These are phyloP conservation scores for Cataglyphis altisquamis DNA, from an alignment of 2,888 invertebrate genomes.

Conservation along the genomic window DNA sequence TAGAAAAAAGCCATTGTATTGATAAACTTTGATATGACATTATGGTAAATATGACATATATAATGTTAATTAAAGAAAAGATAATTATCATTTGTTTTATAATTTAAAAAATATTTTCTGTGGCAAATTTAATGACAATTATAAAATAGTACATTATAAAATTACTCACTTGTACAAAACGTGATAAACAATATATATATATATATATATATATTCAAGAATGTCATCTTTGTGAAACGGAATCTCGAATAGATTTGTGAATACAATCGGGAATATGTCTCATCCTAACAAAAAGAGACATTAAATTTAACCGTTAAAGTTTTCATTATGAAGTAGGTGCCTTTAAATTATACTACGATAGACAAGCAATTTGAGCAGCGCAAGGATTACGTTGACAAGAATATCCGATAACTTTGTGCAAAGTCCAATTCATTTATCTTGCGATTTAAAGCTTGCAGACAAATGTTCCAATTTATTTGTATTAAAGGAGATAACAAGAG, in stretches of 20 bases:
- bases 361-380: constrained; percentile 6
- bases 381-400: constrained; percentile 26
- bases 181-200: too few relatives aligned
- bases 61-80: background rate
- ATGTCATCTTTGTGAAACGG: constrained; percentile 1
- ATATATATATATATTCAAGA: background rate
- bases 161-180: background rate
- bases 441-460: constrained; percentile 14
- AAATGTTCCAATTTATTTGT: constrained; percentile 28
- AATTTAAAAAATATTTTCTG: background rate
- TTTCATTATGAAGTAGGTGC: constrained; percentile 18
- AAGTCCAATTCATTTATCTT: constrained; percentile 33
- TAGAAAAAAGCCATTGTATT: background rate
- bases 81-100: background rate
- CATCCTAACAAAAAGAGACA: background rate
- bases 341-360: constrained; percentile 30
- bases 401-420: constrained; percentile 39
- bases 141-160: constrained; percentile 6
- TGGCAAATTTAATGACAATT: background rate
- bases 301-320: constrained; percentile 1
- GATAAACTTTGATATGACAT: background rate
- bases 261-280: background rate
- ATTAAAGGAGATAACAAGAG: constrained; percentile 37
- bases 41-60: background rate
- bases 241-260: background rate